Conservation (phyloP, 2,797 vertebrate species). For the Xiphophorus birchmanni region DNA sequence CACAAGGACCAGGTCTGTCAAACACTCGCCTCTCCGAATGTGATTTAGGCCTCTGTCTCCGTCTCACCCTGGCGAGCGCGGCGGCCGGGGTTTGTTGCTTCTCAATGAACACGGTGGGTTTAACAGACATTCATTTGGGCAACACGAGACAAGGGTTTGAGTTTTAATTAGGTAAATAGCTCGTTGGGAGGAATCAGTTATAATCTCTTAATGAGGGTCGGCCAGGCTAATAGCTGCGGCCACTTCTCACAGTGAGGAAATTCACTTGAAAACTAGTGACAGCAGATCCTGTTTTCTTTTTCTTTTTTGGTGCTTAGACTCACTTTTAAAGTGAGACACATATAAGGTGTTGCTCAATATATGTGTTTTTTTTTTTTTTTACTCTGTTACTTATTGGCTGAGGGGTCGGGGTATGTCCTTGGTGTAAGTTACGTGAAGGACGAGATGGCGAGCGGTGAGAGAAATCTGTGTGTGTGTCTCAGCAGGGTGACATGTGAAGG, state of each 20-base stretch:
- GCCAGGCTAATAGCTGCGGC: constrained; percentile 62
- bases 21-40: constrained; percentile 64
- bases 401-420: constrained; percentile 59
- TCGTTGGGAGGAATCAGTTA: constrained; percentile 65
- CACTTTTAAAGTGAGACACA: constrained; percentile 8
- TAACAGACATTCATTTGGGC: constrained; percentile 68
- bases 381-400: not conserved
- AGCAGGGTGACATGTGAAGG: constrained; percentile 71
- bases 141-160: constrained; percentile 30
- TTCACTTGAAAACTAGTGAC: constrained; percentile 47
- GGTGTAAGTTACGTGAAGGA: constrained; percentile 65
- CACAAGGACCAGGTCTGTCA: constrained; percentile 81
- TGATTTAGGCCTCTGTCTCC: constrained; percentile 66
- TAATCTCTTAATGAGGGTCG: constrained; percentile 71
- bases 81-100: constrained; percentile 29
- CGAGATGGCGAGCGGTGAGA: constrained; percentile 46
- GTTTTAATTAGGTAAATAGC: constrained; percentile 74
- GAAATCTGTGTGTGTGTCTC: constrained; percentile 49
- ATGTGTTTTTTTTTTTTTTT: not conserved
- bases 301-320: constrained; percentile 5
- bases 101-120: constrained; percentile 32
- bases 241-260: constrained; percentile 31
- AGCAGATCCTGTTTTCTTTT: constrained; percentile 34
- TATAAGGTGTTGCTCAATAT: not conserved
- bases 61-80: constrained; percentile 38